Evolutionary conservation across 1,140 invertebrate species (phyloP).

Genomic region (Bursaphelenchus mucronatus): DNA sequence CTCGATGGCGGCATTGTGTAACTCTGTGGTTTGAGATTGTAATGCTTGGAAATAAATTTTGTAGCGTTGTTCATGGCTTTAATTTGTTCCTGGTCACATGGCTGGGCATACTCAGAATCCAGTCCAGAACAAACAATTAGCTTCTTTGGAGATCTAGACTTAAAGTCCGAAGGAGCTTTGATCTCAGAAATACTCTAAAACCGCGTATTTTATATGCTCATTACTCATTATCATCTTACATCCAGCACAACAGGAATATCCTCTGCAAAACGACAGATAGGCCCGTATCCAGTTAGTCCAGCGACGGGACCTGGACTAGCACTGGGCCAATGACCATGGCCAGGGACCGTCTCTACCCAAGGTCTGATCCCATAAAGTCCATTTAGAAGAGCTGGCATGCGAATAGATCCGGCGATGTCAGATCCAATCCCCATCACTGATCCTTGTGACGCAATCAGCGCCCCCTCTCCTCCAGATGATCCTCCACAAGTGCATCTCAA

Average conservation of each 20-base stretch:
- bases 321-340: conserved; percentile 37
- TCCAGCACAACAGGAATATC: conserved; percentile 64
- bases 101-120: conserved; percentile 24
- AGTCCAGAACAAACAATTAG: conserved; percentile 26
- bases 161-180: conserved; percentile 65
- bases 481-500: conserved; percentile 76
- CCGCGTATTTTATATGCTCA: conserved; percentile 63
- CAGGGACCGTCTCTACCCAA: conserved; percentile 65
- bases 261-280: conserved; percentile 79
- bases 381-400: conserved; percentile 89
- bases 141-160: conserved; percentile 28
- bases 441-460: conserved; percentile 45
- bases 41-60: too few species aligned
- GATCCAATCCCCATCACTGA: conserved; percentile 80
- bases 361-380: conserved; percentile 88
- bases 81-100: conserved; percentile 67
- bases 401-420: conserved; percentile 90
- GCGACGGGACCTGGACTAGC: conserved; percentile 21
- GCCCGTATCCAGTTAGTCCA: conserved; percentile 68
- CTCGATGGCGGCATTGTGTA: too few species aligned
- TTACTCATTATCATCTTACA: conserved; percentile 30
- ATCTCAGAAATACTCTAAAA: too few species aligned
- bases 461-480: conserved; percentile 53
- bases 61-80: conserved; percentile 62
- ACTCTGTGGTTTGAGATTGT: too few species aligned